Percentiles rank a stretch among this genome's conserved stretches.
Conservation (phyloP, 92 coral and sea anemone genomes). For the Phenganax stokvisi region DNA sequence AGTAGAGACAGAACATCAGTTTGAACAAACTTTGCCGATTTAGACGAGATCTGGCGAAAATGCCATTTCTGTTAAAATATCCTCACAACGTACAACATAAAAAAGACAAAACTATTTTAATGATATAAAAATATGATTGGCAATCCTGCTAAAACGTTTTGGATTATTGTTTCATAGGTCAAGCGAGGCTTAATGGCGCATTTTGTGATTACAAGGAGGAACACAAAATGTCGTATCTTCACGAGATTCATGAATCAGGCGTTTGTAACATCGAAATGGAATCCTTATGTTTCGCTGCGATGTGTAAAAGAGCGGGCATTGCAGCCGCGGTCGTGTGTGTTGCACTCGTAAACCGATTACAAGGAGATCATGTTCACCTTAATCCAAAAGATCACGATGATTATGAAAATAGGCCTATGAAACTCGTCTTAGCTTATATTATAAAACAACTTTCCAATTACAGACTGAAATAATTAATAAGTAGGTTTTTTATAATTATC, state of each 20-base stretch:
- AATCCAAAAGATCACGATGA: constrained; percentile 65
- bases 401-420: constrained; percentile 73
- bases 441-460: constrained; percentile 54
- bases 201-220: constrained; percentile 87
- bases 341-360: constrained; percentile 70
- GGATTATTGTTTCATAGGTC: constrained; percentile 51
- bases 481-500: background rate
- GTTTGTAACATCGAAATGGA: constrained; percentile 96
- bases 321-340: constrained; percentile 89
- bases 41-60: too few species aligned
- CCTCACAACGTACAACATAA: too few species aligned
- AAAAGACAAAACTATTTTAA: too few species aligned
- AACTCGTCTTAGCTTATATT: constrained; percentile 59
- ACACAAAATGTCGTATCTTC: constrained; percentile 68
- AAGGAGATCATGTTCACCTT: constrained; percentile 68
- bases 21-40: too few species aligned
- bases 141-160: too few species aligned
- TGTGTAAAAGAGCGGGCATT: constrained; percentile 87
- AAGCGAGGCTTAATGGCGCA: constrained; percentile 91
- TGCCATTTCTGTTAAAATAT: too few species aligned
- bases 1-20: too few species aligned
- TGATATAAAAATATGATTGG: too few species aligned
- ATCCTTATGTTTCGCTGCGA: constrained; percentile 84
- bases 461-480: background rate
- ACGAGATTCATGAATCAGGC: constrained; percentile 59